Percentiles rank a stretch among this genome's conserved stretches.
Evolutionary conservation across 1,140 invertebrate species (phyloP).

Genomic region (Zaprionus camerounensis): DNA sequence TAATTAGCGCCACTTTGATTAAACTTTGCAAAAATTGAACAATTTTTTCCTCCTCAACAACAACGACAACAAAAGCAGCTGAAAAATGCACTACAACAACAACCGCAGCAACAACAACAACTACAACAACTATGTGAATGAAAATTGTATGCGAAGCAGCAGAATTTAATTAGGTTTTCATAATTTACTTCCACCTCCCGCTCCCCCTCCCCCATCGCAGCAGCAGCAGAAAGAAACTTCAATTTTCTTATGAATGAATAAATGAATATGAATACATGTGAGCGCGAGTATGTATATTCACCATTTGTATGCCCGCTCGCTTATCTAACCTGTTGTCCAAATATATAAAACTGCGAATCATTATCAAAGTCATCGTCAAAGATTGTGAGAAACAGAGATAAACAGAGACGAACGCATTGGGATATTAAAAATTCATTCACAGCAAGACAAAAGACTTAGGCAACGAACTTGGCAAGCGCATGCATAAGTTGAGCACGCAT

Average conservation of each 20-base stretch:
- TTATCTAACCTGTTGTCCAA: conserved; percentile 42
- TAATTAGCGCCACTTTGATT: conserved; percentile 83
- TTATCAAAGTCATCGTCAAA: conserved; percentile 30
- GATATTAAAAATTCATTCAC: conserved; percentile 66
- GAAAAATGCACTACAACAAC: conserved; percentile 30
- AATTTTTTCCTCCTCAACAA: conserved; percentile 36
- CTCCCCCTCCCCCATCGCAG: background rate
- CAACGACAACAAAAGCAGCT: background rate
- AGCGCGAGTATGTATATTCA: background rate
- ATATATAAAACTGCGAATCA: conserved; percentile 17
- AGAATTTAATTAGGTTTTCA: conserved; percentile 31
- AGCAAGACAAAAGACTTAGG: conserved; percentile 73
- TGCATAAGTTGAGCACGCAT: conserved; percentile 19
- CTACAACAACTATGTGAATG: conserved; percentile 1
- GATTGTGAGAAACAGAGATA: conserved; percentile 48
- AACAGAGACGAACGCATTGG: background rate
- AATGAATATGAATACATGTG: conserved; percentile 9
- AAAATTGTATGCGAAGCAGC: conserved; percentile 4
- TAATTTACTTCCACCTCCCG: background rate
- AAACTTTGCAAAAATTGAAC: conserved; percentile 66
- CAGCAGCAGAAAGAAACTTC: conserved; percentile 16
- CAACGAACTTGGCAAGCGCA: conserved; percentile 63
- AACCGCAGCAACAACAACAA: background rate
- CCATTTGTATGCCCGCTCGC: background rate
- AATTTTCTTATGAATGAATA: conserved; percentile 35